Evolutionary conservation across 2,888 invertebrate genomes (phyloP), one percentile per base, ranked within the genome.

Genomic region (Silvanus unidentatus): DNA sequence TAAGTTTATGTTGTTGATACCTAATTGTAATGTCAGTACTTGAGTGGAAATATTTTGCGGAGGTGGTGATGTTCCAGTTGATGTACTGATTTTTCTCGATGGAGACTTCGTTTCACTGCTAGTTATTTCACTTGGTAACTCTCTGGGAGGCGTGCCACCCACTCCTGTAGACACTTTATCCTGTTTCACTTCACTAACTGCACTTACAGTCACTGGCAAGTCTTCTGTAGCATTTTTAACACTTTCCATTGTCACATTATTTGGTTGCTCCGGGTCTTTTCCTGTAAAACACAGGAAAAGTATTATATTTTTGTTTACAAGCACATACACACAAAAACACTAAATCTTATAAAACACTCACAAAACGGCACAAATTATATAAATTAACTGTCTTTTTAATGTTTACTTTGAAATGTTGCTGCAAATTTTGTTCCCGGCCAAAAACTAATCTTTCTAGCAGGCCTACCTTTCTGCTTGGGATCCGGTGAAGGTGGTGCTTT

Each of bases 31-130:
- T 4, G 2, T 6, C 15, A 4, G 37, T 62, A 77, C 78, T 70
- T 92, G 91, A 15, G 91, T 92, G 16, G 90, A 88, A 62, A 88
- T 89, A 65, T 76, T 88, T 70, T 91, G 91, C 2, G 91, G 90
- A 27, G 89, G 88, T 35, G 91, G 90, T 27, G 89, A 90, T 27
- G 90, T 90, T 47, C 86, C 88, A 39, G 84, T 87, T 45, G 86
- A 86, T 35, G 74, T 72, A 22, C 71, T 64, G 44, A 56, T 50
- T 43, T 48, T 55, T 37, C 41, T 57, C 16, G 42, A 43, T 44
- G 35, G 28, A 40, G 46, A 43, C 40, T 45, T 52, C 36, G 42
- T 45, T 30, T 40, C 43, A 37, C 53, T 30, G 44, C 4, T 10
- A 37, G 16, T 39, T 39, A 32, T 42, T 16, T 40, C 34, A 40